A percentile compares a stretch with the other conserved stretches of the same genome.
Conservation (phyloP, 2,888 invertebrate species). For the Sarcophaga rosellei region DNA sequence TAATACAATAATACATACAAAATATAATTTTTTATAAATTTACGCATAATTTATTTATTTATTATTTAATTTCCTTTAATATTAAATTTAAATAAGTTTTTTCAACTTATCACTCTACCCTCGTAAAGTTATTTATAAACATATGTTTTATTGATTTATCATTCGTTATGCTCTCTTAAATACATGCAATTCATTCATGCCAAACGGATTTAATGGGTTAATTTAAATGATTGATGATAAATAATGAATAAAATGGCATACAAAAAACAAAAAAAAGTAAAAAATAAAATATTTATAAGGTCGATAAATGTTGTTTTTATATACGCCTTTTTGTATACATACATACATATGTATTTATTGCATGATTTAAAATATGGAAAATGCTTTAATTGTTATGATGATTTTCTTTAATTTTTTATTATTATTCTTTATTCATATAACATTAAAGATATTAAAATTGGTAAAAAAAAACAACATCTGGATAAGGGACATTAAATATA, state of each 20-base stretch:
- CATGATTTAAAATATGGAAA: slow-evolving; percentile 3
- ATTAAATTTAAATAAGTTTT: too few relatives aligned
- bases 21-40: too few relatives aligned
- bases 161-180: slow-evolving; percentile 2
- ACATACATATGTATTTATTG: too few relatives aligned
- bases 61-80: too few relatives aligned
- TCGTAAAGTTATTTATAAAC: too few relatives aligned
- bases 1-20: too few relatives aligned
- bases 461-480: not conserved
- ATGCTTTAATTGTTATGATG: slow-evolving; percentile 15
- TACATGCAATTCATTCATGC: slow-evolving; percentile 1
- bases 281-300: not conserved
- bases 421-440: not conserved
- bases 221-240: slow-evolving; percentile 31
- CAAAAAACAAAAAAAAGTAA: not conserved
- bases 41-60: too few relatives aligned
- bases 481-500: not conserved
- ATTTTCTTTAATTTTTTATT: not conserved
- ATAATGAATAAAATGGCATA: slow-evolving; percentile 16
- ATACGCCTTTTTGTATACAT: not conserved
- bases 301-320: not conserved
- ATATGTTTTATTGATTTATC: slow-evolving; percentile 10
- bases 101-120: too few relatives aligned
- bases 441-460: not conserved
- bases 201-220: slow-evolving; percentile 5